Percentiles rank a stretch among this genome's conserved stretches.
Conservation (phyloP, 2,113 vertebrate genomes). For the Oncorhynchus keta region DNA sequence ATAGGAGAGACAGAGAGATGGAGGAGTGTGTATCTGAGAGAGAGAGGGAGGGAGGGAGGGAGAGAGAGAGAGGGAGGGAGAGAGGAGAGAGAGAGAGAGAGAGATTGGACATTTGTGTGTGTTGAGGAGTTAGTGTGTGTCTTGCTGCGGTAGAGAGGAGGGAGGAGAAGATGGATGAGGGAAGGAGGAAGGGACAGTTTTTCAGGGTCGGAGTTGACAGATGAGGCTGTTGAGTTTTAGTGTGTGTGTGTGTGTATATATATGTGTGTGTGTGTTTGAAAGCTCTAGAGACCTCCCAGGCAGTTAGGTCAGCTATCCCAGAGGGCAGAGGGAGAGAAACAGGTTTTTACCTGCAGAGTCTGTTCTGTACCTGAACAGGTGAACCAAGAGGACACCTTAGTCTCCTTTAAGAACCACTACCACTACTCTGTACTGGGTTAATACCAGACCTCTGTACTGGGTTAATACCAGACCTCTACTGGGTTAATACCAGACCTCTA, state of each 20-base stretch:
- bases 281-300: background rate
- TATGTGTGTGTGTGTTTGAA: background rate
- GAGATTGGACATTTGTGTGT: slow-evolving; percentile 57
- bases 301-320: background rate
- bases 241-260: slow-evolving; percentile 32
- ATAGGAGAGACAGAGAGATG: background rate
- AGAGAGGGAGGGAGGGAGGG: slow-evolving; percentile 3
- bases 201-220: slow-evolving; percentile 77
- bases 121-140: slow-evolving; percentile 39
- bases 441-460: no score
- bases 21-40: no score
- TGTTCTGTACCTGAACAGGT: background rate
- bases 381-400: background rate
- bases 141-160: slow-evolving; percentile 20
- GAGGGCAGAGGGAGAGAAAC: background rate
- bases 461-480: no score
- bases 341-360: background rate
- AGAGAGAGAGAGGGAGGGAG: background rate
- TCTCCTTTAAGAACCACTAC: background rate
- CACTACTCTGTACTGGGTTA: no score
- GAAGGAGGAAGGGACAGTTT: slow-evolving; percentile 24
- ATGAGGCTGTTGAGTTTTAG: slow-evolving; percentile 66
- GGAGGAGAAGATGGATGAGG: slow-evolving; percentile 49
- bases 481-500: no score
- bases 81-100: no score